These are phyloP conservation scores for Tetrapedia diversipes DNA, from an alignment of 2,888 invertebrate genomes.

Conservation along the genomic window DNA sequence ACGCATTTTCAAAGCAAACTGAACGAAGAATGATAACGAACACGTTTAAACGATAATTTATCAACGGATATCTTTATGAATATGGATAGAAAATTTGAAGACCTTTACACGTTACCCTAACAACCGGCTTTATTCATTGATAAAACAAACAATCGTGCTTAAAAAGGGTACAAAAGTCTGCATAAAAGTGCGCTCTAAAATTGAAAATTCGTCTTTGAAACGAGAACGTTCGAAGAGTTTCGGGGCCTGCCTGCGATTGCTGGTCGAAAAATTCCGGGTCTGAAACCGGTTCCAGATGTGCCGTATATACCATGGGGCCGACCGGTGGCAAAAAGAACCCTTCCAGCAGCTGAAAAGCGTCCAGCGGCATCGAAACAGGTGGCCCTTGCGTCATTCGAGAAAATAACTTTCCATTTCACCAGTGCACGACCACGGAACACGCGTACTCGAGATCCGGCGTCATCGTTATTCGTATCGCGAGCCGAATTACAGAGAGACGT, in stretches of 20 bases:
- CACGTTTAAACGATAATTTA: too few species aligned
- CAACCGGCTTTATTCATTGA: too few species aligned
- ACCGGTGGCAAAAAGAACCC: constrained; percentile 22
- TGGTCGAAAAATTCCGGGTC: not conserved
- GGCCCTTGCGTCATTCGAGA: constrained; percentile 56
- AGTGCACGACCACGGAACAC: constrained; percentile 10
- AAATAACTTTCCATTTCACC: constrained; percentile 64
- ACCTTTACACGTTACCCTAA: too few species aligned
- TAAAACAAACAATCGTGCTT: too few species aligned
- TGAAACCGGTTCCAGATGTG: constrained; percentile 38
- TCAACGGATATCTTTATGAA: too few species aligned
- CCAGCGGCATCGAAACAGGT: constrained; percentile 55
- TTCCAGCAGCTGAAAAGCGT: constrained; percentile 20
- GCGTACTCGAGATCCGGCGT: constrained; percentile 20
- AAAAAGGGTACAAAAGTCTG: too few species aligned
- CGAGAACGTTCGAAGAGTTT: constrained; percentile 8
- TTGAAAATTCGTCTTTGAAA: too few species aligned
- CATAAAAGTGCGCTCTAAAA: not conserved
- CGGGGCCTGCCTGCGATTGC: constrained; percentile 8
- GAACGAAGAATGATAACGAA: too few species aligned
- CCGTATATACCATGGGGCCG: not conserved
- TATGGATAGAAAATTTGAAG: too few species aligned
- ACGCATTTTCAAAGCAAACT: too few species aligned
- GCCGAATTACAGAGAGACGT: constrained; percentile 4
- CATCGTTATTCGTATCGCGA: constrained; percentile 46